Base-by-base conservation (phyloP, 2,797 vertebrate genomes). In the Eutrigla gurnardus region DNA sequence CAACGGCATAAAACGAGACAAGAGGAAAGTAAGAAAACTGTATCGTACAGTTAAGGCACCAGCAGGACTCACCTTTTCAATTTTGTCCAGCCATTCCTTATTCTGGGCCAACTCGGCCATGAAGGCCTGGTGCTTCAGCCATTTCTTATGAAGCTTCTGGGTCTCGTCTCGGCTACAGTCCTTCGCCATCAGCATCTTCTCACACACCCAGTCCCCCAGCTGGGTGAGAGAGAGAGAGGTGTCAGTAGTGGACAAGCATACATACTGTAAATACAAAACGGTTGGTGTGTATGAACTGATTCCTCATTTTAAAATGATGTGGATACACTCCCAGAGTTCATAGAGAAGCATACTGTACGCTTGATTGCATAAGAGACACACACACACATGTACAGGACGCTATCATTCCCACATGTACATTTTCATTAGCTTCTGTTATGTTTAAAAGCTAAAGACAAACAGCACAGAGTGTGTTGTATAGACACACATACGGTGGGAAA, bases 111-210 rank as follows among this genome's bases (percentile, higher is more conserved):
- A 89, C 87, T 98, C 97, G 0, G 97, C 96, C 96, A 97, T 96
- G 80, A 97, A 97, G 0, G 96, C 95, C 90, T 97, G 97, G 91
- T 97, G 96, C 92, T 96, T 96, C 82, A 97, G 95, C 97, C 97
- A 97, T 86, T 97, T 95, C 87, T 96, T 97, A 59, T 96, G 96
- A 47, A 96, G 95, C 68, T 96, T 96, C 86, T 96, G 96, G 62
- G 94, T 89, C 78, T 96, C 96, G 49, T 97, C 96, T 70, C 95
- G 83, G 5, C 94, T 95, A 63, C 94, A 91, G 81, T 97, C 96
- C 14, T 95, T 89, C 50, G 96, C 96, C 95, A 96, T 97, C 79
- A 97, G 95, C 96, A 96, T 97, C 92, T 96, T 96, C 91, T 95
- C 96, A 62, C 82, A 92, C 85, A 96, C 93, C 96, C 95, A 96